Conservation (phyloP, 2,888 invertebrate genomes). For the Deilephila porcellus region DNA sequence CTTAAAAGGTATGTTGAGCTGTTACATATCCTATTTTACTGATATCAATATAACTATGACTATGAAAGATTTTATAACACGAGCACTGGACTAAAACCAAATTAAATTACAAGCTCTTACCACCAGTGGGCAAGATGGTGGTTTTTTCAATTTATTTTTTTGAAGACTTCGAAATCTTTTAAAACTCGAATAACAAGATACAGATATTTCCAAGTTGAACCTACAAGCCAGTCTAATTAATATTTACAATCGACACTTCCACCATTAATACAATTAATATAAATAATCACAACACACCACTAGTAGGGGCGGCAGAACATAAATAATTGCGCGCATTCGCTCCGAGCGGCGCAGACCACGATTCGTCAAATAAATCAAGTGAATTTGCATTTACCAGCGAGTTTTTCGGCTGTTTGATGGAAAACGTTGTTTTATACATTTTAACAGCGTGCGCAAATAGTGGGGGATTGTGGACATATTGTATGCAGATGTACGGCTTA, state of each 20-base stretch:
- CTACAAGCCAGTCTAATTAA: too few relatives aligned
- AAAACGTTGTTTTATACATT: slow-evolving; percentile 38
- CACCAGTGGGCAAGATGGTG: too few relatives aligned
- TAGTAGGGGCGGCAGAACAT: slow-evolving; percentile 35
- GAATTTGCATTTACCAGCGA: slow-evolving; percentile 56
- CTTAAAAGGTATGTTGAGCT: too few relatives aligned
- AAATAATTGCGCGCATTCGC: slow-evolving; percentile 56
- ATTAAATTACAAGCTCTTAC: too few relatives aligned
- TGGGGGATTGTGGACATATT: slow-evolving; percentile 8
- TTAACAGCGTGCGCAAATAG: slow-evolving; percentile 20
- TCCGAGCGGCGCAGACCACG: slow-evolving; percentile 48
- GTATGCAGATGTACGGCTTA: background rate
- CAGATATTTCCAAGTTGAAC: too few relatives aligned
- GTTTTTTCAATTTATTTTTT: too few relatives aligned
- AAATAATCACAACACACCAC: background rate
- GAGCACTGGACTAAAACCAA: too few relatives aligned
- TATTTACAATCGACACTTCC: background rate
- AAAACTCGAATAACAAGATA: too few relatives aligned
- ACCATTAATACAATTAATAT: background rate
- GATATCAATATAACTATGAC: too few relatives aligned
- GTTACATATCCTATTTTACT: too few relatives aligned
- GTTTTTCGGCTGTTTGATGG: slow-evolving; percentile 42
- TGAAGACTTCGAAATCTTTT: too few relatives aligned
- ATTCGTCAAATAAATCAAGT: slow-evolving; percentile 64
- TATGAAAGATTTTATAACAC: too few relatives aligned